Evolutionary conservation across 2,888 invertebrate genomes (phyloP), one percentile per base, ranked within the genome.

Genomic region (Acrocera orbiculus): DNA sequence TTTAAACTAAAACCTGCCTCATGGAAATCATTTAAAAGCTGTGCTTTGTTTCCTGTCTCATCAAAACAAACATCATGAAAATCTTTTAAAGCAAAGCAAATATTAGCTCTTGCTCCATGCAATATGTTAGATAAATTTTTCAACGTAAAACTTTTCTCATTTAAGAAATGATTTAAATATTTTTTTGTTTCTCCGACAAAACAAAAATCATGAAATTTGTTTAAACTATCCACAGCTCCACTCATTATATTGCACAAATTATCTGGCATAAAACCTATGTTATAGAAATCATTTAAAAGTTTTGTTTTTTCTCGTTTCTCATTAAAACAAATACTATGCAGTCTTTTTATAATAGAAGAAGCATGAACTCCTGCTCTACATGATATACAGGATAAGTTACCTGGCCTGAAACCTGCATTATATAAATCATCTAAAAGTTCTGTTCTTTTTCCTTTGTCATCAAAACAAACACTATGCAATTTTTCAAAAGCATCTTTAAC

Each of bases 61-160:
- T 49, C 48, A 47, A 50, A 47, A 44, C 48, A 50, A 46, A 47
- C 35, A 41, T 44, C 36, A 36, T 48, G 44, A 42, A 48, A 47
- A 34, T 49, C 36, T 44, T 46, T 46, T 31, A 52, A 44, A 47
- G 45, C 51, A 44, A 44, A 39, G 38, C 44, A 49, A 48, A 49
- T 43, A 38, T 43, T 50, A 44, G 43, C 45, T 39, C 40, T 34
- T 42, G 47, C 47, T 38, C 46, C 50, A 36, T 49, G 47, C 38
- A 50, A 42, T 44, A 51, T 50, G 15, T 41, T 40, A 42, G 44
- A 47, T 42, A 51, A 46, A 28, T 48, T 42, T 16, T 20, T 45
- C n/a, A 31, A 38, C 6, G 29, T 46, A 41, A 49, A 48, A 40
- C 44, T 23, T 38, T 33, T 39, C 7, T 11, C 30, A n/a, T n/a